Percentiles rank a stretch among this genome's conserved stretches.
These are phyloP conservation scores for Enteromius viviparus DNA, from an alignment of 2,797 vertebrate species.

Conservation along the genomic window DNA sequence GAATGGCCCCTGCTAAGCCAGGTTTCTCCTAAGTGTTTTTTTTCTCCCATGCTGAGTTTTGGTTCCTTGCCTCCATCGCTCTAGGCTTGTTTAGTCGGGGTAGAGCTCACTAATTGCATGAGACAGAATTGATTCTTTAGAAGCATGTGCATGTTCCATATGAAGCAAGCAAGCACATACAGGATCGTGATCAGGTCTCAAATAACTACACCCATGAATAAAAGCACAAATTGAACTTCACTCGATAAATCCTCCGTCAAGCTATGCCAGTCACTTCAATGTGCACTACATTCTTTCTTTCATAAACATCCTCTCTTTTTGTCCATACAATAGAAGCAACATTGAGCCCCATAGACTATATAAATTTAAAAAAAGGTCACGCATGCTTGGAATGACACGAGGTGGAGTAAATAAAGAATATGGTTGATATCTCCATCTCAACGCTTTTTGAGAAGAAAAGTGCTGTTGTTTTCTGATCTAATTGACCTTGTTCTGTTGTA, in stretches of 20 bases:
- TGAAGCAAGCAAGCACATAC: neutral
- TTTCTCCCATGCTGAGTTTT: too few species aligned
- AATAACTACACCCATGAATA: neutral
- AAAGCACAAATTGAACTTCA: neutral
- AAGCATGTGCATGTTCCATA: neutral
- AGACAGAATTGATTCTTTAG: neutral
- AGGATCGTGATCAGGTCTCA: neutral
- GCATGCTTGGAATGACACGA: neutral
- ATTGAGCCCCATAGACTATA: neutral
- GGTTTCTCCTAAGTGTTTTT: too few species aligned
- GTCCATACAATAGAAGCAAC: neutral
- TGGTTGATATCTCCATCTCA: neutral
- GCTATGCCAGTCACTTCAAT: neutral
- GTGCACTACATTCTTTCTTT: neutral
- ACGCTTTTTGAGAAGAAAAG: neutral
- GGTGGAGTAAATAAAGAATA: too few species aligned
- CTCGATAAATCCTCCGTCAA: neutral
- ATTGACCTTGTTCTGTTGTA: neutral
- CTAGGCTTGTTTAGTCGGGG: too few species aligned
- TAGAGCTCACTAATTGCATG: neutral
- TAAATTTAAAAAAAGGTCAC: neutral
- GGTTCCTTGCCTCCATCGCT: too few species aligned
- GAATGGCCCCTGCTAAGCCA: too few species aligned
- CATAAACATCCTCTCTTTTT: neutral
- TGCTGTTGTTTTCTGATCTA: neutral